Evolutionary conservation across 2,797 vertebrate genomes (phyloP).

Genomic region (Podarcis siculus): DNA sequence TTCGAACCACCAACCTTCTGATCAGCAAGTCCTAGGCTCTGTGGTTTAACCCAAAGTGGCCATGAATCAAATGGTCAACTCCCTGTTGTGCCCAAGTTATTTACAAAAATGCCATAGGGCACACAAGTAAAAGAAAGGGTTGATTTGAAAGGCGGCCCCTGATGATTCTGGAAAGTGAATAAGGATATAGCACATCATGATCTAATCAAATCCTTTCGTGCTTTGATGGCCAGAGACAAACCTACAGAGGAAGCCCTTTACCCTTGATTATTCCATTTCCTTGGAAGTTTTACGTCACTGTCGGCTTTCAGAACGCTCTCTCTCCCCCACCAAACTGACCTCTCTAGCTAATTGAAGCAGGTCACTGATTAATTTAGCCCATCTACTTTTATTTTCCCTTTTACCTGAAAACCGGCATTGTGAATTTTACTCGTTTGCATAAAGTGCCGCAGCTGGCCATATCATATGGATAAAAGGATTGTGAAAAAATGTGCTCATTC

Average conservation of each 20-base stretch:
- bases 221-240: neutral
- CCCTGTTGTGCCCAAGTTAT: neutral
- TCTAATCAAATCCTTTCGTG: neutral
- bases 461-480: neutral
- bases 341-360: slow-evolving; percentile 19
- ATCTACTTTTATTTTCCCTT: neutral
- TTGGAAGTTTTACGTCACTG: neutral
- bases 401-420: neutral
- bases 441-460: neutral
- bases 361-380: neutral
- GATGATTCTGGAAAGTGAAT: neutral
- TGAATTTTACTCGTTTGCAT: neutral
- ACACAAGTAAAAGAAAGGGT: neutral
- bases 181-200: neutral
- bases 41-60: no score
- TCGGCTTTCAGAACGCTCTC: neutral
- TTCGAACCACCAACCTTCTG: no score
- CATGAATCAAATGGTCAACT: neutral
- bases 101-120: neutral
- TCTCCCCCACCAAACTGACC: neutral
- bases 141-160: neutral
- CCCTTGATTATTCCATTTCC: neutral
- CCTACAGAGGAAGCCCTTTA: neutral
- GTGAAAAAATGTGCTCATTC: neutral
- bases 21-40: no score